A percentile compares a stretch with the other conserved stretches of the same genome.
phyloP scores from a whole-genome alignment of 64 coral and sea anemone genomes.

The Acropora yongei region DNA sequence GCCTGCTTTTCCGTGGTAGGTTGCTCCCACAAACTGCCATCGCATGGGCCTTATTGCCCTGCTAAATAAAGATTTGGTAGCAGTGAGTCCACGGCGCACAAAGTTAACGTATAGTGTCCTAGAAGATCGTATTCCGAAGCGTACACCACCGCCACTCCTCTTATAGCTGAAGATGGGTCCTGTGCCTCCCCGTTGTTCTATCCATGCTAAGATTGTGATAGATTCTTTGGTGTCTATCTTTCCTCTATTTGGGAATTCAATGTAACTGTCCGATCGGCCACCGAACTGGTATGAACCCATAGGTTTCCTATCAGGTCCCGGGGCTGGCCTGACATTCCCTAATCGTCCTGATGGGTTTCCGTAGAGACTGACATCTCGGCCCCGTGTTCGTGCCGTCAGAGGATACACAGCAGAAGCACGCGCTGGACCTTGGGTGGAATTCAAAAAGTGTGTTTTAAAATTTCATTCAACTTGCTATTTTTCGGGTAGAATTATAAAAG shows the following conservation, averaged over 20 bases:
- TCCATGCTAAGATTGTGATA: constrained; percentile 78
- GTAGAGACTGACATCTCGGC: constrained; percentile 68
- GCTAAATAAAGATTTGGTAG: constrained; percentile 5
- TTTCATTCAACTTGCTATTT: background rate
- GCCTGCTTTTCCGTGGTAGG: constrained; percentile 62
- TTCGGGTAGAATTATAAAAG: too few species aligned
- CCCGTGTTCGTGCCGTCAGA: constrained; percentile 39
- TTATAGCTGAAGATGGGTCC: constrained; percentile 85
- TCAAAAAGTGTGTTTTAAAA: background rate
- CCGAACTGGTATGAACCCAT: constrained; percentile 52
- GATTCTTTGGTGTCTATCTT: constrained; percentile 62
- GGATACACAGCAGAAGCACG: constrained; percentile 75
- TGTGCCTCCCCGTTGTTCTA: constrained; percentile 42
- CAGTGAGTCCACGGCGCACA: constrained; percentile 55
- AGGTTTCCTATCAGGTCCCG: constrained; percentile 55
- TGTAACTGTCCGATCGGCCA: constrained; percentile 69
- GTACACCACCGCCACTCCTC: constrained; percentile 72
- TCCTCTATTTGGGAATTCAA: constrained; percentile 69
- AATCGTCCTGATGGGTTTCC: constrained; percentile 51
- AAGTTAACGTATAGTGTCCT: constrained; percentile 76
- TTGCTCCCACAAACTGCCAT: constrained; percentile 84
- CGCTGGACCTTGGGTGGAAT: constrained; percentile 2
- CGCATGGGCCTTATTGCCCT: constrained; percentile 14
- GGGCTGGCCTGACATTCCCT: constrained; percentile 33
- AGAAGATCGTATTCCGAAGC: constrained; percentile 64